These are phyloP conservation scores for Brachypodius melanocephalos DNA, from an alignment of 2,113 vertebrate species.

Conservation along the genomic window DNA sequence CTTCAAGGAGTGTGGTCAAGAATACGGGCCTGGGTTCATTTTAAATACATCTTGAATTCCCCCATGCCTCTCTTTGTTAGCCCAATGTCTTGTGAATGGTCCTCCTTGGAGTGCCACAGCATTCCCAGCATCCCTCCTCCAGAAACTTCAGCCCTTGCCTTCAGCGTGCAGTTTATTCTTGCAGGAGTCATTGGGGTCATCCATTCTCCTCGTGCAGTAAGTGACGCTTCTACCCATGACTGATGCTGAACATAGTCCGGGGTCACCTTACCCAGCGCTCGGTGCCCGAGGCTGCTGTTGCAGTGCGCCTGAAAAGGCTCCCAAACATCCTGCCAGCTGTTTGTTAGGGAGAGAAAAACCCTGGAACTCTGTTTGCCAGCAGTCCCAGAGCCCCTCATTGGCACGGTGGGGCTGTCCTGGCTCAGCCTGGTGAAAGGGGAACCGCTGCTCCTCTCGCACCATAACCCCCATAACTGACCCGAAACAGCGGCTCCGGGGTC, in stretches of 20 bases:
- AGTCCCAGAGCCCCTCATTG: background rate
- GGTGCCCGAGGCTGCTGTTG: background rate
- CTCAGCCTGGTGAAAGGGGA: background rate
- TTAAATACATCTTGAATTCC: background rate
- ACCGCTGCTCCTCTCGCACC: accelerated
- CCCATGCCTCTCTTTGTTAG: background rate
- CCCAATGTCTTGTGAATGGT: accelerated
- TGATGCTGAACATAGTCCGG: background rate
- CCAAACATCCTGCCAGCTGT: background rate
- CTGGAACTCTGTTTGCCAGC: background rate
- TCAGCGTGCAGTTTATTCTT: background rate
- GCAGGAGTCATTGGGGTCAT: background rate
- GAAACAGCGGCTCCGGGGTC: background rate
- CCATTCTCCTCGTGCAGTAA: background rate
- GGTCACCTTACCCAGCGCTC: background rate
- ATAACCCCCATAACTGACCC: background rate
- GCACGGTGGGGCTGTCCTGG: accelerated
- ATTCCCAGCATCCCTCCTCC: background rate
- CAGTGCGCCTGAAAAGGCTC: accelerated
- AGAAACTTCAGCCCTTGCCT: background rate
- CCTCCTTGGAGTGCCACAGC: background rate
- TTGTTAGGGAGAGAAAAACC: background rate
- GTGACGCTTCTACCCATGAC: background rate
- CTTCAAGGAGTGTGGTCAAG: background rate
- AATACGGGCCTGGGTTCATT: background rate